These are phyloP conservation scores for Leguminivora glycinivorella DNA, from an alignment of 1,140 invertebrate species.

Conservation along the genomic window DNA sequence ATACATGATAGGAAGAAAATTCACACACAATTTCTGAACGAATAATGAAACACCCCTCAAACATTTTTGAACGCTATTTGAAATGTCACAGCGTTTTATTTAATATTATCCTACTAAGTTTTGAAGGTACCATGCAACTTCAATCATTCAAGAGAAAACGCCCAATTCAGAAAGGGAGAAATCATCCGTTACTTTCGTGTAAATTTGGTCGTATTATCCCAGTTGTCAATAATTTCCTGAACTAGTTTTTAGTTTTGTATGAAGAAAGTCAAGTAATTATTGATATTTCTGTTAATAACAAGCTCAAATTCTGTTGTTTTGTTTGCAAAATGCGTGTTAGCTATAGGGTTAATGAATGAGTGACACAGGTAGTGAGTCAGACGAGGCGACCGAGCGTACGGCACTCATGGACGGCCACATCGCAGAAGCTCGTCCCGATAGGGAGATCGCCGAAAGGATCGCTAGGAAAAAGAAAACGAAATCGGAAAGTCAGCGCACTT, in stretches of 20 bases:
- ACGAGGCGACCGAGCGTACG: slow-evolving; percentile 83
- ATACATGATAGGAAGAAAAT: too few species aligned
- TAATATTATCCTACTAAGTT: slow-evolving; percentile 2
- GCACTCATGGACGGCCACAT: slow-evolving; percentile 90
- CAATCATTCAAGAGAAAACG: not conserved
- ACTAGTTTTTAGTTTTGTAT: slow-evolving; percentile 1
- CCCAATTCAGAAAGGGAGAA: not conserved
- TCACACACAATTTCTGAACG: not conserved
- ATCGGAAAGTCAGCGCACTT: slow-evolving; percentile 60
- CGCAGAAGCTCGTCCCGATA: slow-evolving; percentile 76
- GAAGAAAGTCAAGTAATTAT: slow-evolving; percentile 3
- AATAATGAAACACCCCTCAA: not conserved
- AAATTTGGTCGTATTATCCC: slow-evolving; percentile 10
- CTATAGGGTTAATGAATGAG: slow-evolving; percentile 67
- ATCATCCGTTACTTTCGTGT: not conserved
- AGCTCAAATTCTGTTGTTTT: not conserved
- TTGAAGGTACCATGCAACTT: not conserved
- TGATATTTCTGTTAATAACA: slow-evolving; percentile 9
- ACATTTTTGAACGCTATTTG: not conserved
- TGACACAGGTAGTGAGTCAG: slow-evolving; percentile 63
- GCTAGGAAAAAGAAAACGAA: slow-evolving; percentile 70
- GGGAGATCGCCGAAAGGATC: slow-evolving; percentile 71
- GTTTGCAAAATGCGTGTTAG: slow-evolving; percentile 47
- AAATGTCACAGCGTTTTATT: slow-evolving; percentile 14
- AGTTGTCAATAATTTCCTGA: slow-evolving; percentile 28